Evolutionary conservation across 2,888 invertebrate genomes (phyloP), one percentile per base, ranked within the genome.

Genomic region (Formica aserva): DNA sequence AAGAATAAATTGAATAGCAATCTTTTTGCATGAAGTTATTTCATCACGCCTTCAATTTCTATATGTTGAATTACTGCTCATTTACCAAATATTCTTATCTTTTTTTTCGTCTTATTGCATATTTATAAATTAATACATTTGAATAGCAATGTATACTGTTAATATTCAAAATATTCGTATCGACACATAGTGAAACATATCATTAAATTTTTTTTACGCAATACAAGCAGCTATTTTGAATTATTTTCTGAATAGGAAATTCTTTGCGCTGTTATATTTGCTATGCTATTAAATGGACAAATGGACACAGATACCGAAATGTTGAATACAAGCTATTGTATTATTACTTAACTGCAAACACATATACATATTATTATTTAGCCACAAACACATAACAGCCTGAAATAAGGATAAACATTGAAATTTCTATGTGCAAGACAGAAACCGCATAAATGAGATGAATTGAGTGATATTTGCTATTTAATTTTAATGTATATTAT

Each of bases 111-210:
- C 38, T 60, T 60, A 60, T 72, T 60, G 22, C 55, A 71, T 57
- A 41, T 9, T 60, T 78, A 22, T 41, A 60, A 67, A 74, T 72
- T 15, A 71, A 76, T 65, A 77, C 63, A 80, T 86, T 52, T 71
- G 29, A 29, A 29, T 22, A 6, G 9, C 48, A 76, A 55, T 41
- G 38, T 65, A 76, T 13, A 77, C 13, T n/a, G 22, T 57, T 15
- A 78, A 60, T 71, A 60, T 72, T n/a, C 48, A 57, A 78, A 29
- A 71, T 60, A 67, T 57, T 69, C 13, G 3, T 38, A 52, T 48
- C n/a, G n/a, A 52, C 11, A 76, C 8, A 41, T 9, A 69, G 11
- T 32, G 29, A 45, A n/a, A 60, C 4, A 62, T 38, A 71, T 80
- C 11, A 8, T n/a, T 45, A 57, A 69, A 41, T 69, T 57, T 77